phyloP scores from a whole-genome alignment of 2,113 vertebrate species.

The Actenoides lindsayi region DNA sequence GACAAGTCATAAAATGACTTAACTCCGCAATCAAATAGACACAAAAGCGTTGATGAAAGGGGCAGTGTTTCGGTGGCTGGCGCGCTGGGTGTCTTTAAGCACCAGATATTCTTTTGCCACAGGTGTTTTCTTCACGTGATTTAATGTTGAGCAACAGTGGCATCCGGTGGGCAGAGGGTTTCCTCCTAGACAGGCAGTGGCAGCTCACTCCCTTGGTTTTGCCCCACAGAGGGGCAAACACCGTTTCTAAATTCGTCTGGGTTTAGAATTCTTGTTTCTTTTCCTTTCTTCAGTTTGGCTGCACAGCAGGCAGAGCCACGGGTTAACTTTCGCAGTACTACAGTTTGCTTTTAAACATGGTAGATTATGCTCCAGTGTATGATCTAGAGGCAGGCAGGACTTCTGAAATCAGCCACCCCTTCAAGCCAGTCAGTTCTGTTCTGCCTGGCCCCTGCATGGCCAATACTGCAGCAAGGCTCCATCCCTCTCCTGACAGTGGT shows the following conservation, averaged over 20 bases:
- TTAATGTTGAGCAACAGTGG: conserved; percentile 74
- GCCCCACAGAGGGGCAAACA: neutral
- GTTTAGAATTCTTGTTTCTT: neutral
- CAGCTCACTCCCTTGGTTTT: neutral
- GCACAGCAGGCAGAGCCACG: neutral
- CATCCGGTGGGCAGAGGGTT: conserved; percentile 74
- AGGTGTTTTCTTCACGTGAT: conserved; percentile 36
- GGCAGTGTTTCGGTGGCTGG: neutral
- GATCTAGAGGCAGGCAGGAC: neutral
- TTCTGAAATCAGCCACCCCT: neutral
- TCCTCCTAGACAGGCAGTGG: neutral
- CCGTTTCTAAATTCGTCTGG: neutral
- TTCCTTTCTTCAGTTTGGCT: neutral
- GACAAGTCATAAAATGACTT: neutral
- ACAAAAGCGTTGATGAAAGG: neutral
- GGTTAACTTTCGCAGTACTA: neutral
- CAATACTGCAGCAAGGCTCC: neutral
- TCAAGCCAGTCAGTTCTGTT: accelerated
- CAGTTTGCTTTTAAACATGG: accelerated
- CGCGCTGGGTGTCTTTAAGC: neutral
- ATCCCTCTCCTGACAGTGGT: accelerated
- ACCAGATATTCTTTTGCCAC: conserved; percentile 46
- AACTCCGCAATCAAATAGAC: neutral
- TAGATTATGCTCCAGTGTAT: neutral
- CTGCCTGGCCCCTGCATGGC: neutral